Conservation (phyloP, 2,888 invertebrate genomes). For the Scaptomyza parva region DNA sequence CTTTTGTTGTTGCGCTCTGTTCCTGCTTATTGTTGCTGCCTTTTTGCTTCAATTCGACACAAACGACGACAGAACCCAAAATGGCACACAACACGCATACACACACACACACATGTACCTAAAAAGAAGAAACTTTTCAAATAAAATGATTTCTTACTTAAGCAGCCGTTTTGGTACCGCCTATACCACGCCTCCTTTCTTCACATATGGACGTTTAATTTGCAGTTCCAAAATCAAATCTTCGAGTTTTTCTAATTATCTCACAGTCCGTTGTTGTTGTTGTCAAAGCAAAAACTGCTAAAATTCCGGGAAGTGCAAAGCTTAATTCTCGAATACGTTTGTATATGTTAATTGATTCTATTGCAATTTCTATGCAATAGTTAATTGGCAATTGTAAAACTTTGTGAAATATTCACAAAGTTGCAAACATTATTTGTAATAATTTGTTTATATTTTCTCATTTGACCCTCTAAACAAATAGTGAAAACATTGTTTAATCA, state of each 20-base stretch:
- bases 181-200: background rate
- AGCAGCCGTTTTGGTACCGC: constrained; percentile 52
- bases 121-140: constrained; percentile 70
- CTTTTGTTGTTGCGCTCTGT: constrained; percentile 22
- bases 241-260: too few species aligned
- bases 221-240: constrained; percentile 22
- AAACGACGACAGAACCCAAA: constrained; percentile 34
- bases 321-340: too few species aligned
- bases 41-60: constrained; percentile 21
- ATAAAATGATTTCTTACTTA: constrained; percentile 78
- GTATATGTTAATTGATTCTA: too few species aligned
- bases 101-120: constrained; percentile 7
- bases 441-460: constrained; percentile 1
- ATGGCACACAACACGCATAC: constrained; percentile 19
- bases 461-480: background rate
- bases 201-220: constrained; percentile 14
- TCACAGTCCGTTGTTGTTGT: too few species aligned
- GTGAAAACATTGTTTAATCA: background rate
- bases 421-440: background rate
- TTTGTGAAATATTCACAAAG: background rate
- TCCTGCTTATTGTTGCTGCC: constrained; percentile 9
- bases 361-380: too few species aligned
- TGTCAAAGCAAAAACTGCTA: too few species aligned
- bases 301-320: too few species aligned
- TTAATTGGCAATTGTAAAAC: too few species aligned